These are phyloP conservation scores for Bombyx huttoni DNA, from an alignment of 2,888 invertebrate species.

Conservation along the genomic window DNA sequence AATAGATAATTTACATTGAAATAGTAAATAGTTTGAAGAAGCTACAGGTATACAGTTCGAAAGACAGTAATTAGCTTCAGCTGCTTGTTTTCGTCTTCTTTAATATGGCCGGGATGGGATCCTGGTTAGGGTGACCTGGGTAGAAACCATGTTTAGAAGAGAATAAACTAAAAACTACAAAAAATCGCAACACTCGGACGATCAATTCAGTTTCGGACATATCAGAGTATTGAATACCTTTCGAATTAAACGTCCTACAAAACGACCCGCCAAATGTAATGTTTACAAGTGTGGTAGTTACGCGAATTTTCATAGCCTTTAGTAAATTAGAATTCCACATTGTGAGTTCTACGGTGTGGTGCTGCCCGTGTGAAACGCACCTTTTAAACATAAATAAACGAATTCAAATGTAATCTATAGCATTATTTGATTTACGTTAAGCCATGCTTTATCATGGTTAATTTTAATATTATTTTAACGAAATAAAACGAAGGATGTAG, in stretches of 20 bases:
- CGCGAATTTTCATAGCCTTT: slow-evolving; percentile 39
- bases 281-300: slow-evolving; percentile 9
- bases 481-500: slow-evolving; percentile 31
- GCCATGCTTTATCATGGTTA: slow-evolving; percentile 63
- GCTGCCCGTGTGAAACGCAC: slow-evolving; percentile 61
- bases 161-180: slow-evolving; percentile 32
- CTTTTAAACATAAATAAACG: slow-evolving; percentile 28
- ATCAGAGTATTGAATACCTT: slow-evolving; percentile 1
- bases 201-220: slow-evolving; percentile 11
- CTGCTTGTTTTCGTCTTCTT: slow-evolving; percentile 67
- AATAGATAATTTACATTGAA: too few species aligned
- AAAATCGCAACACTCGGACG: slow-evolving; percentile 30
- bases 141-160: slow-evolving; percentile 43
- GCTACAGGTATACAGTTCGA: slow-evolving; percentile 2
- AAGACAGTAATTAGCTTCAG: slow-evolving; percentile 44
- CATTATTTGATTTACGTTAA: slow-evolving; percentile 32
- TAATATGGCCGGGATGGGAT: slow-evolving; percentile 66
- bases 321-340: slow-evolving; percentile 33
- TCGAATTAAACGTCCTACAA: slow-evolving; percentile 17
- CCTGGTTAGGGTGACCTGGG: slow-evolving; percentile 67
- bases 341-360: slow-evolving; percentile 60
- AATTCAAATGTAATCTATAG: slow-evolving; percentile 19
- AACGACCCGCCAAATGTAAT: background rate
- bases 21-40: background rate
- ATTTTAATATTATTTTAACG: slow-evolving; percentile 29